Percentiles rank a stretch among this genome's conserved stretches.
phyloP scores from a whole-genome alignment of 2,888 invertebrate species.

The Diachrysia chrysitis region DNA sequence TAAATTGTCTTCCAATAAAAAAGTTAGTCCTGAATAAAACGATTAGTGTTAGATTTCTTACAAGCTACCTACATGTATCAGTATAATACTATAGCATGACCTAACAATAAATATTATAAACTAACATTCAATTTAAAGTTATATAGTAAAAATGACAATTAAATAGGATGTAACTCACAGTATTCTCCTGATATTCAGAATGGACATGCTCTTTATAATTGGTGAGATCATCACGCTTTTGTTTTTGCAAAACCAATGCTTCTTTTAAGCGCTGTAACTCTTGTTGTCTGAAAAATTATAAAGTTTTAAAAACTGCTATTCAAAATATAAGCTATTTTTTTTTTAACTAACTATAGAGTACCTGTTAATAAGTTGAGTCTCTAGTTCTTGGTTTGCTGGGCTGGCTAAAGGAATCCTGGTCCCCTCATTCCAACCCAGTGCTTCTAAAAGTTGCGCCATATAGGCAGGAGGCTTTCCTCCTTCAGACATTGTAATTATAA shows the following conservation, averaged over 20 bases:
- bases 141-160: not conserved
- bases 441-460: conserved; percentile 91
- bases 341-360: conserved; percentile 48
- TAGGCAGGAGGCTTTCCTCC: conserved; percentile 75
- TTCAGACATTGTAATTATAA: conserved; percentile 67
- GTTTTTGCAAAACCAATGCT: conserved; percentile 74
- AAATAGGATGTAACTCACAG: conserved; percentile 68
- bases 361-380: conserved; percentile 79
- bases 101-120: not conserved
- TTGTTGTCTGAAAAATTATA: conserved; percentile 78
- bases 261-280: conserved; percentile 83
- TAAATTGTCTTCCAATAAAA: too few species aligned
- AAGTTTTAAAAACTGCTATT: not conserved
- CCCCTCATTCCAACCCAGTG: conserved; percentile 93
- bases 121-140: not conserved
- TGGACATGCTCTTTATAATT: conserved; percentile 82
- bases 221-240: conserved; percentile 81
- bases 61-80: too few species aligned
- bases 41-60: too few species aligned
- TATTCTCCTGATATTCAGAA: conserved; percentile 86
- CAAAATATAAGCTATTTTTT: not conserved
- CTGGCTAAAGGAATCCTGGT: conserved; percentile 94
- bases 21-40: too few species aligned
- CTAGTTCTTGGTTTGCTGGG: conserved; percentile 90
- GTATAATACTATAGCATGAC: not conserved